Evolutionary conservation across 92 coral and sea anemone genomes (phyloP).

Genomic region (Umimayanthus kanabou): DNA sequence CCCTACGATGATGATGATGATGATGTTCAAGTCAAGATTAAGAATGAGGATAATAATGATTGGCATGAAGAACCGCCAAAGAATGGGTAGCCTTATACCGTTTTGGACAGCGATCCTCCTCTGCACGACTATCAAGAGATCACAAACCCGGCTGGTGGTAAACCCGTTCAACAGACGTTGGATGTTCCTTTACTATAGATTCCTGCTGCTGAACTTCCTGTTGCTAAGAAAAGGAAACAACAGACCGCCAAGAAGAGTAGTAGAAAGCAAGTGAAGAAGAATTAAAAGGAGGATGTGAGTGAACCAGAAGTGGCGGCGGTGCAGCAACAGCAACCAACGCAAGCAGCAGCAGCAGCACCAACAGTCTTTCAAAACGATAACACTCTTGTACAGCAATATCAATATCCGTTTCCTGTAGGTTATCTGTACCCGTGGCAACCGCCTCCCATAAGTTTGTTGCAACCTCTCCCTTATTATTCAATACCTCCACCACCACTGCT

Average conservation of each 20-base stretch:
- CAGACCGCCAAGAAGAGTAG: not conserved
- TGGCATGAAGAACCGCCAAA: not conserved
- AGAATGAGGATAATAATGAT: not conserved
- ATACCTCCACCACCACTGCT: no score
- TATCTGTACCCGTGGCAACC: no score
- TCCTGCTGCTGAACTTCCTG: not conserved
- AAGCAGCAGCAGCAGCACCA: no score
- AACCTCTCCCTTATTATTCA: no score
- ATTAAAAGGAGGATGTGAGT: not conserved
- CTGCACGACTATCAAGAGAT: not conserved
- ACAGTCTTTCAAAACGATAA: no score
- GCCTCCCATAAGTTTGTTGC: no score
- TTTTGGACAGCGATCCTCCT: not conserved
- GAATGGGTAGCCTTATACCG: not conserved
- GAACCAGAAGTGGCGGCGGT: no score
- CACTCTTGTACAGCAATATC: no score
- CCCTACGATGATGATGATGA: not conserved
- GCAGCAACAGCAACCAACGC: no score
- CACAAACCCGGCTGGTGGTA: not conserved
- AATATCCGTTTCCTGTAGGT: no score
- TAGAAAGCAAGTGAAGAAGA: conserved; percentile 3
- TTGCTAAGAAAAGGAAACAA: not conserved
- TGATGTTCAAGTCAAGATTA: not conserved
- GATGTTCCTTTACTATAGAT: not conserved
- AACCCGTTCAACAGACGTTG: not conserved